Percentiles rank a stretch among this genome's conserved stretches.
Evolutionary conservation across 2,113 vertebrate genomes (phyloP).

Genomic region (Aldabrachelys gigantea): DNA sequence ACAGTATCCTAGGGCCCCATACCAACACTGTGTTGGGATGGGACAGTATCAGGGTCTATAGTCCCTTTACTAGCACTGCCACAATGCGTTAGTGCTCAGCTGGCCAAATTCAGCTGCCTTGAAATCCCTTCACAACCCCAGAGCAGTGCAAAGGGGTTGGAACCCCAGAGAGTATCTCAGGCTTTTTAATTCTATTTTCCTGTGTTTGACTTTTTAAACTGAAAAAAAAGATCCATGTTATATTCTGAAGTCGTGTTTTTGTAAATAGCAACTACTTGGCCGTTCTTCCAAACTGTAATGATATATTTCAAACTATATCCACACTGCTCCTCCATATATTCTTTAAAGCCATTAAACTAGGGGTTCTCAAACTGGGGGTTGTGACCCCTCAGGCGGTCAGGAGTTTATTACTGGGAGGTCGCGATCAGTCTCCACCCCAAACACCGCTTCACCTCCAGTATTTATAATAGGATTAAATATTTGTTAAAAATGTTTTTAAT

Average conservation of each 20-base stretch:
- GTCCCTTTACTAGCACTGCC: neutral
- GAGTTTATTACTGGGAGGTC: no score
- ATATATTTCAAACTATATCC: neutral
- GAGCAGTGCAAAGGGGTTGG: neutral
- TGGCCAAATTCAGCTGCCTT: neutral
- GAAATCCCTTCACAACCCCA: neutral
- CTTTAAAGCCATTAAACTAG: neutral
- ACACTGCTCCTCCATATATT: neutral
- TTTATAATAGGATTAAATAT: no score
- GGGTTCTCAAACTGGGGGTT: no score
- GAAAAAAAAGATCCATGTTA: neutral
- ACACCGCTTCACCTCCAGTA: no score
- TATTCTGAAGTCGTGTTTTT: neutral
- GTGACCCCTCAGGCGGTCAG: no score
- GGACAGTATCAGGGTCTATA: neutral
- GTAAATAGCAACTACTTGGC: neutral
- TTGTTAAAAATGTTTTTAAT: no score
- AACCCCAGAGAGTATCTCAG: neutral
- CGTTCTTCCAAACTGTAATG: neutral
- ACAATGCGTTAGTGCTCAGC: neutral
- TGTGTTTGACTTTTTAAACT: neutral
- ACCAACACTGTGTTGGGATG: neutral
- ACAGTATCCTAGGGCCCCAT: rapidly evolving
- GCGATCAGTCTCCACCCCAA: no score
- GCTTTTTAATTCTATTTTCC: neutral